Conservation (phyloP, 2,113 vertebrate species). For the Hydropotes inermis region DNA sequence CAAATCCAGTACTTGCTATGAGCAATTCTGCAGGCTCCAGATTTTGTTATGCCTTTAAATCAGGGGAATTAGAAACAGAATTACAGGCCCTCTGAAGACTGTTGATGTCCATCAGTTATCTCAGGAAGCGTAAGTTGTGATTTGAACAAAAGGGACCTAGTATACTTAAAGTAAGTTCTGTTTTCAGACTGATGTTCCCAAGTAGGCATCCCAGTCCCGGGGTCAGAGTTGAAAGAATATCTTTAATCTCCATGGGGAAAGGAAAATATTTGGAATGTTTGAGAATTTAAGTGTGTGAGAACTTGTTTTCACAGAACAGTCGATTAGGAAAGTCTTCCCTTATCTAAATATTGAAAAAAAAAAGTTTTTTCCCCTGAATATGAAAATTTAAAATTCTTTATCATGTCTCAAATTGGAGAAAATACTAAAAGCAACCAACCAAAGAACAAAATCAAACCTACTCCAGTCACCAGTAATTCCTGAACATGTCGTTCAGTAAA, state of each 20-base stretch:
- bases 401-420: constrained; percentile 11
- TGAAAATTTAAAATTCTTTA: constrained; percentile 43
- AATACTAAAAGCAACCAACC: background rate
- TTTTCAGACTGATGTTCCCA: constrained; percentile 39
- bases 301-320: constrained; percentile 52
- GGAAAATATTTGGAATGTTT: constrained; percentile 72
- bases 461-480: background rate
- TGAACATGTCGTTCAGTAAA: background rate
- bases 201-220: constrained; percentile 15
- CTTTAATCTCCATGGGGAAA: constrained; percentile 57
- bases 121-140: constrained; percentile 2
- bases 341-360: constrained; percentile 21
- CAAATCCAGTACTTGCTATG: background rate
- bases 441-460: background rate
- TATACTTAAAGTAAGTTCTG: constrained; percentile 31
- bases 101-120: background rate
- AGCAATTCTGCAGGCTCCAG: background rate
- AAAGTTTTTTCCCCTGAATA: rapidly evolving
- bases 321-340: constrained; percentile 48
- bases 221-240: constrained; percentile 63
- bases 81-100: background rate
- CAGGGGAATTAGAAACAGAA: constrained; percentile 24
- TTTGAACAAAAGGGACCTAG: constrained; percentile 54
- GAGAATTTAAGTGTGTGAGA: constrained; percentile 65
- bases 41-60: constrained; percentile 34